These are phyloP conservation scores for Cotesia vestalis DNA, from an alignment of 1,140 invertebrate species.

Conservation along the genomic window DNA sequence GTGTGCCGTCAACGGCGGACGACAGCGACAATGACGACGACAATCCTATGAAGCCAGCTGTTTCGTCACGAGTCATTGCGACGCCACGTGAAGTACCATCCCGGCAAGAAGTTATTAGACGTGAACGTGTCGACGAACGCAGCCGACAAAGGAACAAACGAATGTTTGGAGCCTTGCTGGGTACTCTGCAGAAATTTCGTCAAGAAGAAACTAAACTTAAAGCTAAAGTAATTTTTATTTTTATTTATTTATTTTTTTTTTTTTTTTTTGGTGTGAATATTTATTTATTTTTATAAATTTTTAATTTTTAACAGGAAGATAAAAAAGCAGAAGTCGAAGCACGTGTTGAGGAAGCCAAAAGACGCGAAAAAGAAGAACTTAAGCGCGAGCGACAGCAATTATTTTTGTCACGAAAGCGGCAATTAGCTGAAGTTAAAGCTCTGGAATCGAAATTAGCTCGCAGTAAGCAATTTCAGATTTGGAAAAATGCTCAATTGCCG, in stretches of 20 bases:
- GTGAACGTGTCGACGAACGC: constrained; percentile 84
- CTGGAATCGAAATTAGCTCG: constrained; percentile 92
- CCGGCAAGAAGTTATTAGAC: constrained; percentile 80
- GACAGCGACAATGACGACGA: constrained; percentile 66
- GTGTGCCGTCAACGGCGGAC: constrained; percentile 60
- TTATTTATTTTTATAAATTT: constrained; percentile 2
- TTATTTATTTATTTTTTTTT: constrained; percentile 30
- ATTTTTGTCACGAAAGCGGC: constrained; percentile 84
- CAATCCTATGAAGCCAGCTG: constrained; percentile 61
- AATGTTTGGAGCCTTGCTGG: constrained; percentile 94
- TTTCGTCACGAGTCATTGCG: constrained; percentile 70
- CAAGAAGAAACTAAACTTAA: constrained; percentile 92
- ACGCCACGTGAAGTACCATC: constrained; percentile 74
- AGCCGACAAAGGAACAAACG: constrained; percentile 87
- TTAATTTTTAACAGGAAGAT: constrained; percentile 71
- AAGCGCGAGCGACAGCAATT: constrained; percentile 85
- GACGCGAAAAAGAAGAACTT: constrained; percentile 85
- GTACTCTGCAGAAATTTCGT: constrained; percentile 94
- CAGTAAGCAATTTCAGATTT: constrained; percentile 86
- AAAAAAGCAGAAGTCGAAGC: constrained; percentile 90
- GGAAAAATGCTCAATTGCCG: constrained; percentile 82
- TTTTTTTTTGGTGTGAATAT: not conserved
- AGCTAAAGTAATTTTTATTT: constrained; percentile 69
- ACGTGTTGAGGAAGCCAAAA: constrained; percentile 90
- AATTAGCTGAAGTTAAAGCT: constrained; percentile 86